Evolutionary conservation across 2,113 vertebrate species (phyloP).

Genomic region (Bos taurus): DNA sequence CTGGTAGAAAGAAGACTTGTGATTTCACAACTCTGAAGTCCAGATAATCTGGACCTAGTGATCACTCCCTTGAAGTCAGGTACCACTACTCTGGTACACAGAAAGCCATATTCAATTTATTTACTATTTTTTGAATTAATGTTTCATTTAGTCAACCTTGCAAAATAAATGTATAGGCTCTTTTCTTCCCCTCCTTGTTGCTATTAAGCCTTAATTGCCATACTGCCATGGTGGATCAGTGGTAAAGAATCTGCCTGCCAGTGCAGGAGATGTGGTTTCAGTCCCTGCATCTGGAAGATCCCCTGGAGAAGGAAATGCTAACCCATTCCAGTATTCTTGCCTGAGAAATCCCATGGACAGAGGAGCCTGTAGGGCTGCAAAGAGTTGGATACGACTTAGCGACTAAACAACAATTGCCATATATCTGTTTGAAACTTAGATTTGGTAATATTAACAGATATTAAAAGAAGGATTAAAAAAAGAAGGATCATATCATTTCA

Average conservation of each 20-base stretch:
- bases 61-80: background rate
- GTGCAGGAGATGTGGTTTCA: background rate
- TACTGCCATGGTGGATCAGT: background rate
- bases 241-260: background rate
- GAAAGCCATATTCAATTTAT: background rate
- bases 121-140: background rate
- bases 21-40: background rate
- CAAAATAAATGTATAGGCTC: background rate
- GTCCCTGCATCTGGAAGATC: background rate
- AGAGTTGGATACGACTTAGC: background rate
- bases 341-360: background rate
- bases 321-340: background rate
- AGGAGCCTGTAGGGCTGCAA: background rate
- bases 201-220: background rate
- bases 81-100: background rate
- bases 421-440: background rate
- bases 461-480: background rate
- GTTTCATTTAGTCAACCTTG: background rate
- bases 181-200: background rate
- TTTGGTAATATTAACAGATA: background rate
- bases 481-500: background rate
- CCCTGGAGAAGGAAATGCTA: background rate
- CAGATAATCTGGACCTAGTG: background rate
- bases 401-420: background rate
- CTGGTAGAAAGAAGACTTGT: background rate